Percentiles rank a stretch among this genome's conserved stretches.
Evolutionary conservation across 2,113 vertebrate species (phyloP).

Genomic region (Microcebus griseorufus): DNA sequence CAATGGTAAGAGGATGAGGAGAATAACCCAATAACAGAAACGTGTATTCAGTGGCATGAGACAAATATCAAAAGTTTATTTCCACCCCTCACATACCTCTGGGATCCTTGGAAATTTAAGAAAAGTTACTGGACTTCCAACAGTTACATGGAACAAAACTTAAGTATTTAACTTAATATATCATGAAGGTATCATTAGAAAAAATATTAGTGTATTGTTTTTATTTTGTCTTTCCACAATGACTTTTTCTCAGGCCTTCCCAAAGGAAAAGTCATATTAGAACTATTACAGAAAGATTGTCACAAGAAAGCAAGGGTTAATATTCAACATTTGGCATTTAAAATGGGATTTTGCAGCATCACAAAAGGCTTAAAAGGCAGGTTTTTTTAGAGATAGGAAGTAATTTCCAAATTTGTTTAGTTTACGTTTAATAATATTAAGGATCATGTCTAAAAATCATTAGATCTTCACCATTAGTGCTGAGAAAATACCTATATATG

Average conservation of each 20-base stretch:
- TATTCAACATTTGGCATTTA: background rate
- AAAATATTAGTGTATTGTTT: background rate
- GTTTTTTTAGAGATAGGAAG: background rate
- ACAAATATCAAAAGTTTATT: background rate
- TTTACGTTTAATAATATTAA: background rate
- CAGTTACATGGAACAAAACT: background rate
- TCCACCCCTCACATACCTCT: background rate
- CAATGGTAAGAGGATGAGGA: background rate
- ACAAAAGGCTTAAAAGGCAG: background rate
- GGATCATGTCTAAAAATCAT: background rate
- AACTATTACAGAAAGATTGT: background rate
- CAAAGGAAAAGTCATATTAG: background rate
- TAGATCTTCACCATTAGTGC: background rate
- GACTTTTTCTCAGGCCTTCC: background rate
- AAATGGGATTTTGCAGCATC: background rate
- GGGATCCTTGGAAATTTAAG: background rate
- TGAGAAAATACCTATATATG: background rate
- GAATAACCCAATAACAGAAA: background rate
- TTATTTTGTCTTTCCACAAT: background rate
- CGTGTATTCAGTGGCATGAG: background rate
- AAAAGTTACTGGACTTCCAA: background rate
- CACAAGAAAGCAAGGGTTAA: background rate
- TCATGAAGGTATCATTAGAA: background rate
- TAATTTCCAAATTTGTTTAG: background rate
- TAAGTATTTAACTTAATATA: background rate